Evolutionary conservation across 2,888 invertebrate genomes (phyloP), one percentile per base, ranked within the genome.

Genomic region (Nomada ferruginata): DNA sequence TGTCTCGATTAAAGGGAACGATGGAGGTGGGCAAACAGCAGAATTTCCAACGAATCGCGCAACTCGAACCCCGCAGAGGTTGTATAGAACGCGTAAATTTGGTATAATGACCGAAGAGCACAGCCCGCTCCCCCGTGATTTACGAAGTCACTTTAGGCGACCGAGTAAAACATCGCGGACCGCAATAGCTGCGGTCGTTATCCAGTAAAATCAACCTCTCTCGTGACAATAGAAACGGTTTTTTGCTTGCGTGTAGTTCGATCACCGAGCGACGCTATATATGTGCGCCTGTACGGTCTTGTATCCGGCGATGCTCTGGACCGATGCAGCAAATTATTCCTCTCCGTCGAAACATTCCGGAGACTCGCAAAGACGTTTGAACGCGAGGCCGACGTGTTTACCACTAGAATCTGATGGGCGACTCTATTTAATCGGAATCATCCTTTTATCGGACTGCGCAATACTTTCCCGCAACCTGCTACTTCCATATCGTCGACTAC

Each of bases 91-190:
- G 76, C 82, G 87, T 86, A 88, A 88, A 88, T 85, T 87, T 63
- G 88, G 82, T 86, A 82, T 85, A 85, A 88, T 79, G 82, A 79
- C 77, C 84, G 76, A 70, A 76, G 72, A 75, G 78, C 79, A 85
- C 85, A 82, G 88, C 85, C 85, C 89, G 85, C 85, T 89, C 83
- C 82, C 83, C 70, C 82, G 83, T 90, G 91, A 92, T 91, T 92
- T 91, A 90, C 89, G 86, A 82, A 88, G 85, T 87, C 85, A 84
- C 89, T 86, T 91, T 85, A 69, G 71, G 79, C 89, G 84, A 83
- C 84, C 85, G 77, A 79, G 86, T 85, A 90, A 90, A 91, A 91
- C 89, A 90, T 87, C 79, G 76, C 52, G 70, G 75, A 76, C 79
- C 85, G 83, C 81, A 80, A 86, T 85, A 85, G 83, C 79, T 80